These are phyloP conservation scores for Cephonodes hylas DNA, from an alignment of 2,888 invertebrate genomes.

Conservation along the genomic window DNA sequence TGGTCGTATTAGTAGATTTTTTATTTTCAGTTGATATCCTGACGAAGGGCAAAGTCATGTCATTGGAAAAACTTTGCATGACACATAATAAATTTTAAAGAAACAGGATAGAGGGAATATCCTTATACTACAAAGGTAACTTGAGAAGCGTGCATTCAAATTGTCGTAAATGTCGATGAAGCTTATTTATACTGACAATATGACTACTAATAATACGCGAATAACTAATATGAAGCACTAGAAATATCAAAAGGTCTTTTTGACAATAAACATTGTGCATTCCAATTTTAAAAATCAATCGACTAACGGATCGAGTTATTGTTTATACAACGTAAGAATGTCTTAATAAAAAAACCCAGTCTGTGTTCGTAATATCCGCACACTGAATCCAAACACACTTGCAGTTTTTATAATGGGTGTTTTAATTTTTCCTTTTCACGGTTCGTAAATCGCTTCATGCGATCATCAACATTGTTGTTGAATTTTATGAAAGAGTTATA, in stretches of 20 bases:
- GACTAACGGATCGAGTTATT: background rate
- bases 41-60: too few relatives aligned
- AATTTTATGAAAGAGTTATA: constrained; percentile 18
- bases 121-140: too few relatives aligned
- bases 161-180: too few relatives aligned
- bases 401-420: constrained; percentile 39
- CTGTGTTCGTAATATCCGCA: too few relatives aligned
- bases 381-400: constrained; percentile 13
- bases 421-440: constrained; percentile 54
- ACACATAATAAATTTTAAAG: too few relatives aligned
- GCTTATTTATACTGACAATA: background rate
- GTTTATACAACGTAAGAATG: background rate
- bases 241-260: too few relatives aligned
- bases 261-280: too few relatives aligned
- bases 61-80: too few relatives aligned
- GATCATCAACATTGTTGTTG: constrained; percentile 55
- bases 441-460: constrained; percentile 49
- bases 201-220: background rate
- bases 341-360: background rate
- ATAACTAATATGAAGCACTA: background rate
- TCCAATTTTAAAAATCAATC: background rate
- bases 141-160: too few relatives aligned
- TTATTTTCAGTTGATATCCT: too few relatives aligned
- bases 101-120: too few relatives aligned
- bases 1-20: too few relatives aligned